A percentile compares a stretch with the other conserved stretches of the same genome.
Conservation (phyloP, 2,797 vertebrate species). For the Spinibarbus caldwelli region DNA sequence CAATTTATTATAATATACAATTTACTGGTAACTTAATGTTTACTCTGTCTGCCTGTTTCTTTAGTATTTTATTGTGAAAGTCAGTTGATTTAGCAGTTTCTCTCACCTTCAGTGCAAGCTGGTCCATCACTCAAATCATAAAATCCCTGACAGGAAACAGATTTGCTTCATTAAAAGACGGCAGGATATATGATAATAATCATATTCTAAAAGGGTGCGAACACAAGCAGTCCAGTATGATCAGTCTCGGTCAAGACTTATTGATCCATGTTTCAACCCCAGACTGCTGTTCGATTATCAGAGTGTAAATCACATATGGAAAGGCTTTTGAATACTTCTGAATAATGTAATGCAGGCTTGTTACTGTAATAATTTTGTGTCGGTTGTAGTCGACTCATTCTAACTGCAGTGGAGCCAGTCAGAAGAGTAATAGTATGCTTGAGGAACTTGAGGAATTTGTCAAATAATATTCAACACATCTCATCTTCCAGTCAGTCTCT, state of each 20-base stretch:
- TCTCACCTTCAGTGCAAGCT: background rate
- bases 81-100: background rate
- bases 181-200: conserved; percentile 63
- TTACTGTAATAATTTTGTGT: background rate
- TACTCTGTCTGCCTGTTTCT: background rate
- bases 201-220: conserved; percentile 43
- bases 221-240: background rate
- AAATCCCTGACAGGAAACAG: conserved; percentile 15
- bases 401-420: background rate
- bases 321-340: conserved; percentile 59
- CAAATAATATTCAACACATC: background rate
- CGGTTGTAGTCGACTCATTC: background rate
- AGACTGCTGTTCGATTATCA: conserved; percentile 5
- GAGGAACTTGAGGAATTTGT: background rate
- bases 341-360: conserved; percentile 48
- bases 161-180: conserved; percentile 65
- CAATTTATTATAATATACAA: background rate
- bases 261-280: conserved; percentile 3
- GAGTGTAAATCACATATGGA: conserved; percentile 1
- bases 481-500: background rate
- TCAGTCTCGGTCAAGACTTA: conserved; percentile 25
- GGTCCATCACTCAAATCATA: background rate
- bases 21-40: background rate
- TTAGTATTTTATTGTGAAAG: background rate
- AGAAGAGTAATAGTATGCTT: background rate